Percentiles rank a stretch among this genome's conserved stretches.
These are phyloP conservation scores for Yponomeuta cagnagella DNA, from an alignment of 2,888 invertebrate genomes.

Conservation along the genomic window DNA sequence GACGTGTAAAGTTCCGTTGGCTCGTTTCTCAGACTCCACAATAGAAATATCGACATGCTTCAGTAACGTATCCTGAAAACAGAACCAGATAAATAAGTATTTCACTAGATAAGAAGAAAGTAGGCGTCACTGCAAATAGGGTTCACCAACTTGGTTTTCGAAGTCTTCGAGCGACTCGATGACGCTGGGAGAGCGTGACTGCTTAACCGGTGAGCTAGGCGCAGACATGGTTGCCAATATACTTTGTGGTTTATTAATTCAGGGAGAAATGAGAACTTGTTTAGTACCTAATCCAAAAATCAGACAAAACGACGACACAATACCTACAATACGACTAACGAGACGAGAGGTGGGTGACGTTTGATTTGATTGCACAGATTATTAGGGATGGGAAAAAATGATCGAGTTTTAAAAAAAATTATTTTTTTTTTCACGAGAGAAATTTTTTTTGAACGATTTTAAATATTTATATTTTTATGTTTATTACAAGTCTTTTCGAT, in stretches of 20 bases:
- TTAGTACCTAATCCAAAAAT: background rate
- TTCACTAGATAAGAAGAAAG: slow-evolving; percentile 4
- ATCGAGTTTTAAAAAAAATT: no score
- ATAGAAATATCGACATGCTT: slow-evolving; percentile 85
- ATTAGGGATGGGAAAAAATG: no score
- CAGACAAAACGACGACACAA: background rate
- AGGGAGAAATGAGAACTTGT: background rate
- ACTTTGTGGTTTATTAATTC: background rate
- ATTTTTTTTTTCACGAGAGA: no score
- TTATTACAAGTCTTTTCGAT: no score
- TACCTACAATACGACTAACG: background rate
- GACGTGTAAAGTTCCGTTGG: slow-evolving; percentile 83
- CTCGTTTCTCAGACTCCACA: slow-evolving; percentile 85
- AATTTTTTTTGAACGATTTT: no score
- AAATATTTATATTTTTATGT: no score
- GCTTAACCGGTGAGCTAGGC: slow-evolving; percentile 49
- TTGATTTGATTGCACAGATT: background rate
- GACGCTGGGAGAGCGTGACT: slow-evolving; percentile 44
- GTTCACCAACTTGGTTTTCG: slow-evolving; percentile 35
- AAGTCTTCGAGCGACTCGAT: slow-evolving; percentile 57
- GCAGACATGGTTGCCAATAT: slow-evolving; percentile 38
- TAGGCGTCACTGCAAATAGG: background rate
- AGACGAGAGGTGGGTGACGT: background rate
- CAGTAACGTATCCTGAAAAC: slow-evolving; percentile 78
- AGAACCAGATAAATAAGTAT: background rate